Evolutionary conservation across 2,113 vertebrate species (phyloP).

Genomic region (Jaculus jaculus): DNA sequence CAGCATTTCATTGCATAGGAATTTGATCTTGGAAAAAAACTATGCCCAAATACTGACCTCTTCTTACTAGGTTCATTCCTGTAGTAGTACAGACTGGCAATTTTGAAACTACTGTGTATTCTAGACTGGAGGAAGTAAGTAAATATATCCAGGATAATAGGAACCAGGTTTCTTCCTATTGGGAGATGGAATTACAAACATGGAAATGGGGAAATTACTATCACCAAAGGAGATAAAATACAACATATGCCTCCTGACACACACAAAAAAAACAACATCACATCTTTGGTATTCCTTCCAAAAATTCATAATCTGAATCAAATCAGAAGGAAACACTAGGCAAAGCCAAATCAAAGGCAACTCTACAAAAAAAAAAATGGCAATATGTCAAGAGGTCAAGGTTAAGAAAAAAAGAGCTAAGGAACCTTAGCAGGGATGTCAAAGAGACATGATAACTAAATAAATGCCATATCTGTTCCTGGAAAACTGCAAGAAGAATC

Average conservation of each 20-base stretch:
- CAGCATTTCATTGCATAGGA: neutral
- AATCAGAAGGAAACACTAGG: slow-evolving; percentile 43
- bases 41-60: neutral
- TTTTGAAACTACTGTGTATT: neutral
- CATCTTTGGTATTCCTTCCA: slow-evolving; percentile 32
- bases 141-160: neutral
- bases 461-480: neutral
- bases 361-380: slow-evolving; percentile 8
- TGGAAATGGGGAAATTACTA: neutral
- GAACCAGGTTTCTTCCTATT: neutral
- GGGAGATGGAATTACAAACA: neutral
- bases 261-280: neutral
- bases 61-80: neutral
- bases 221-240: neutral
- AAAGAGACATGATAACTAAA: neutral
- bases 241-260: neutral
- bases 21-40: neutral
- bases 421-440: slow-evolving; percentile 3
- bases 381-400: neutral
- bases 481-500: neutral
- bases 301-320: slow-evolving; percentile 39
- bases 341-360: slow-evolving; percentile 17
- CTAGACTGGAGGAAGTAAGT: neutral
- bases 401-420: slow-evolving; percentile 24
- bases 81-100: neutral